Evolutionary conservation across 2,113 vertebrate species (phyloP), one percentile per base, ranked within the genome.

Genomic region (Triplophysa siluroides): DNA sequence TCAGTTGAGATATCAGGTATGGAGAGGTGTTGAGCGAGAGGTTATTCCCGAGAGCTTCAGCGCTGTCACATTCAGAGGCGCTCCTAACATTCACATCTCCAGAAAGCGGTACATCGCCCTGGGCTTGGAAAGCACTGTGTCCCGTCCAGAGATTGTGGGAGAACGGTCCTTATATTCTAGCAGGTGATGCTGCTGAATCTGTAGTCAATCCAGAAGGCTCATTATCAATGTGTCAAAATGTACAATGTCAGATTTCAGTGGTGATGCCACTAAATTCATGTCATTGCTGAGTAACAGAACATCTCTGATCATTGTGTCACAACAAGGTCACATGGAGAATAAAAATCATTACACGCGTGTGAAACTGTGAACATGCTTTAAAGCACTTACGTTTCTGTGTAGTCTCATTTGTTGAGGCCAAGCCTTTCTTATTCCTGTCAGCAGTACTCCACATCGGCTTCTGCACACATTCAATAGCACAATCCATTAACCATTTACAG

Each of bases 101-200:
- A 75, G 72, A 74, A 54, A 74, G 71, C 56, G 41, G 56, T 43
- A 61, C 71, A 61, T 74, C 8, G 71, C 71, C 71, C 71, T 24
- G 13, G 71, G 71, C 71, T 33, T 61, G 33, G 33, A 61, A 18
- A 74, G 71, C 58, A 61, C 71, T n/a, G 24, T 38, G 23, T 74
- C 19, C 71, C 41, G 54, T 73, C 56, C 23, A 21, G 56, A 45
- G 56, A 56, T 38, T 23, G 14, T 74, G 71, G 71, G 16, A 74
- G 41, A 74, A 74, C 4, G 38, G 10, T 8, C 54, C 58, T 58
- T 29, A 41, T 73, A 73, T 73, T 60, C 52, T 0, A n/a, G 6
- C 45, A 4, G 47, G 47, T n/a, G 18, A 16, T 52, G 50, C 19
- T 14, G 8, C 7, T 23, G n/a, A 58, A 9, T 38, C 52, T 73